Conservation (phyloP, 2,888 invertebrate genomes). For the Alloplasta piceator region DNA sequence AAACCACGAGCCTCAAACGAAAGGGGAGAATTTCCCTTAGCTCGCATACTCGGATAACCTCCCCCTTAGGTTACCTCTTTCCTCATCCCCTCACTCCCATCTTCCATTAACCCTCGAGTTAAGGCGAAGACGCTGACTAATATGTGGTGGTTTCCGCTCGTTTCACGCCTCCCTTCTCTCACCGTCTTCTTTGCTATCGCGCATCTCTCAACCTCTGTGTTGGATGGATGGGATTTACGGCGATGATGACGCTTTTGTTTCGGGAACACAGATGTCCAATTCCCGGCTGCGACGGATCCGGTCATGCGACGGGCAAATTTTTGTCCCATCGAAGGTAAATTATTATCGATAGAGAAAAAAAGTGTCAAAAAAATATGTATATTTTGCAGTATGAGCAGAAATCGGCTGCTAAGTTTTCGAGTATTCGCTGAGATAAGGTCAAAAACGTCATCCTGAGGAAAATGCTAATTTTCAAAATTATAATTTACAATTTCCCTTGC, state of each 20-base stretch:
- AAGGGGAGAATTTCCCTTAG: constrained; percentile 65
- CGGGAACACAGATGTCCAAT: constrained; percentile 91
- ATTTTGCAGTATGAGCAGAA: too few relatives aligned
- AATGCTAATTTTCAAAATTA: too few relatives aligned
- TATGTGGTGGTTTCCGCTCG: constrained; percentile 82
- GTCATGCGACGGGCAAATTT: constrained; percentile 99
- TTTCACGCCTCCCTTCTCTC: constrained; percentile 80
- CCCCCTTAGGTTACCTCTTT: neutral
- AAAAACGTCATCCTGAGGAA: too few relatives aligned
- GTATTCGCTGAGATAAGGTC: too few relatives aligned
- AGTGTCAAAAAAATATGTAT: too few relatives aligned
- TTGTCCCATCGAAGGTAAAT: constrained; percentile 98
- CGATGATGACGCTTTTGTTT: constrained; percentile 68
- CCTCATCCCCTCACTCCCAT: constrained; percentile 52
- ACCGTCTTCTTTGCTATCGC: constrained; percentile 51
- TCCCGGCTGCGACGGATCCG: constrained; percentile 98
- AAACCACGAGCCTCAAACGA: constrained; percentile 55
- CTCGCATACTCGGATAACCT: constrained; percentile 30
- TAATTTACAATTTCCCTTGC: too few relatives aligned
- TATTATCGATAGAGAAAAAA: too few relatives aligned
- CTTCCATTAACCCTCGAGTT: constrained; percentile 74
- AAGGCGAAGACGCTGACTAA: constrained; percentile 82
- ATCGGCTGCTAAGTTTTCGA: too few relatives aligned
- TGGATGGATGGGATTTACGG: constrained; percentile 74
- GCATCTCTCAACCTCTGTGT: constrained; percentile 37